A percentile compares a stretch with the other conserved stretches of the same genome.
These are phyloP conservation scores for Alexandromys fortis DNA, from an alignment of 2,113 vertebrate genomes.

Conservation along the genomic window DNA sequence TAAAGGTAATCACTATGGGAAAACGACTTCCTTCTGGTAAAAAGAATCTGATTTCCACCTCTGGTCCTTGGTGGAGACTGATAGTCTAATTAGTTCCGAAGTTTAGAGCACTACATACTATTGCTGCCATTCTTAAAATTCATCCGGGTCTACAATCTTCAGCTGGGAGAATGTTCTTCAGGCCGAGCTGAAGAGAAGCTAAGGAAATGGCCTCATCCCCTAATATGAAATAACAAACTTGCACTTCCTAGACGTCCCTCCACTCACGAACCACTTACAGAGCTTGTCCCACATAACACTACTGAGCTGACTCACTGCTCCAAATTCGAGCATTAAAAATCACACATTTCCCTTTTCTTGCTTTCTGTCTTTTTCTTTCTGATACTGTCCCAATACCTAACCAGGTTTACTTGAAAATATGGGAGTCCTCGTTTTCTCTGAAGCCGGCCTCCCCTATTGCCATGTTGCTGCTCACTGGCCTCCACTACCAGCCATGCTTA, in stretches of 20 bases:
- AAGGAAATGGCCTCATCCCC: neutral
- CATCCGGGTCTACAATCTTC: neutral
- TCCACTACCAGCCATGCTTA: neutral
- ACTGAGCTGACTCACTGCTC: neutral
- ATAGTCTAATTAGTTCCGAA: neutral
- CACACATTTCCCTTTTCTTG: neutral
- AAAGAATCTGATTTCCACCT: neutral
- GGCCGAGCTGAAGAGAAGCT: neutral
- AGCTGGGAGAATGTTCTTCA: too few relatives aligned
- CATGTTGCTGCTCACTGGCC: neutral
- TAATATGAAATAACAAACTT: neutral
- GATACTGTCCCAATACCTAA: neutral
- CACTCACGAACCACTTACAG: neutral
- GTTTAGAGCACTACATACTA: neutral
- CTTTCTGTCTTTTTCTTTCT: neutral
- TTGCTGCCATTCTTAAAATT: neutral
- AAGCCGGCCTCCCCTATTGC: neutral
- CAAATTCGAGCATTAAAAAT: neutral
- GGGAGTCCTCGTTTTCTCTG: neutral
- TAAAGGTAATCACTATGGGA: neutral
- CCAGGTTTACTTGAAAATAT: neutral
- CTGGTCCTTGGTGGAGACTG: neutral
- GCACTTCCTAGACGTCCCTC: neutral
- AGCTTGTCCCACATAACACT: neutral
- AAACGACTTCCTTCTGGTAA: neutral